These are phyloP conservation scores for Puma concolor DNA, from an alignment of 2,113 vertebrate genomes.

Conservation along the genomic window DNA sequence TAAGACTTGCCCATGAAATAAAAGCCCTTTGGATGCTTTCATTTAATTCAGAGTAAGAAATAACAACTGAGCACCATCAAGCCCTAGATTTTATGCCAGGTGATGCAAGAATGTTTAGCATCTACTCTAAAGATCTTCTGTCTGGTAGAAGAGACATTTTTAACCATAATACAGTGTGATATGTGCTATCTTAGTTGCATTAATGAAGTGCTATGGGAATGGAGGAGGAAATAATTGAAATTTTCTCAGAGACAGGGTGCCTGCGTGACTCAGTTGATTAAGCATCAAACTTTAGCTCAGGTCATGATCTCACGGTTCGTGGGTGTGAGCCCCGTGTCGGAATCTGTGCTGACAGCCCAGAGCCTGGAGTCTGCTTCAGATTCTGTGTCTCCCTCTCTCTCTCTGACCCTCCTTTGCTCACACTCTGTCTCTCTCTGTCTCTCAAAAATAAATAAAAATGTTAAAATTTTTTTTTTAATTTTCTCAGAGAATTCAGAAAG, in stretches of 20 bases:
- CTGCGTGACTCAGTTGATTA: too few species aligned
- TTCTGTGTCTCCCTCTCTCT: too few species aligned
- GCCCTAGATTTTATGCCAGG: neutral
- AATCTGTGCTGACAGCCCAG: too few species aligned
- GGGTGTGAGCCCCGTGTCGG: too few species aligned
- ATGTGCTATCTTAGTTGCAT: neutral
- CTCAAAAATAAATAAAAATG: too few species aligned
- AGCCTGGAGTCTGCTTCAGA: too few species aligned
- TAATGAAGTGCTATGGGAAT: neutral
- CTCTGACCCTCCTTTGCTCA: too few species aligned
- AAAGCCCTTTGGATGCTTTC: neutral
- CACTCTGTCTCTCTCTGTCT: too few species aligned
- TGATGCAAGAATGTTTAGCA: neutral
- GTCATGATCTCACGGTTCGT: too few species aligned
- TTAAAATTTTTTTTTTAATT: too few species aligned
- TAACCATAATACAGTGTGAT: neutral
- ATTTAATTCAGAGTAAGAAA: neutral
- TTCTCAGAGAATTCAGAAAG: neutral
- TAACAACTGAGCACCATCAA: neutral
- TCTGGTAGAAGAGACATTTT: neutral
- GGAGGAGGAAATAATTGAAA: neutral
- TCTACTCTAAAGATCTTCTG: neutral
- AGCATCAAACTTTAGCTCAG: too few species aligned
- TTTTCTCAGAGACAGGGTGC: neutral
- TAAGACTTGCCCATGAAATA: neutral